Evolutionary conservation across 2,888 invertebrate species (phyloP).

Genomic region (Brachypterus glaber): DNA sequence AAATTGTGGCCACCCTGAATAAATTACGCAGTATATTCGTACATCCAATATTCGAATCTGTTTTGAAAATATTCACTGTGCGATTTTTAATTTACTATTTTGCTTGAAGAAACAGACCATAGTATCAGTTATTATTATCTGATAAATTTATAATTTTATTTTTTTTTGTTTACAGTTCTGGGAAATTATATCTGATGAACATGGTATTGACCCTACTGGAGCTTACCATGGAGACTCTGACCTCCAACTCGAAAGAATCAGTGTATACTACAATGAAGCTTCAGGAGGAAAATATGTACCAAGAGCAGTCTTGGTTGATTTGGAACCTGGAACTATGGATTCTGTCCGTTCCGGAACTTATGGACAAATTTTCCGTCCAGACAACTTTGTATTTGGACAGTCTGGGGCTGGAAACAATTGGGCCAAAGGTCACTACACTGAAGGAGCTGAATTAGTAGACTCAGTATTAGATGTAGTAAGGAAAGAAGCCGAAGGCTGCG

Average conservation of each 20-base stretch:
- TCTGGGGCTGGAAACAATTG: too few species aligned
- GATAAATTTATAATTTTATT: too few species aligned
- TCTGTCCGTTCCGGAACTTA: constrained; percentile 45
- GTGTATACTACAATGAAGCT: constrained; percentile 68
- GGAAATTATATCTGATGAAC: constrained; percentile 70
- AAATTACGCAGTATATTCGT: too few species aligned
- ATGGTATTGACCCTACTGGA: constrained; percentile 64
- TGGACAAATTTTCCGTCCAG: constrained; percentile 66
- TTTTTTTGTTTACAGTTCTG: constrained; percentile 48
- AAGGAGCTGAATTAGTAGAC: constrained; percentile 65
- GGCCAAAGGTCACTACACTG: too few species aligned
- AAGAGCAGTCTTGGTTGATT: constrained; percentile 72
- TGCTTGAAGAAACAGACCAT: too few species aligned
- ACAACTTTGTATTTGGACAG: too few species aligned
- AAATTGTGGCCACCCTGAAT: too few species aligned
- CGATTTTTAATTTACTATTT: too few species aligned
- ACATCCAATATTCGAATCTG: too few species aligned
- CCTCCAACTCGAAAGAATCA: constrained; percentile 62
- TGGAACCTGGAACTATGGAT: constrained; percentile 88
- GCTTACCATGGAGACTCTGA: constrained; percentile 57
- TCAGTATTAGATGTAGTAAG: constrained; percentile 56
- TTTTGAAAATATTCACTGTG: too few species aligned
- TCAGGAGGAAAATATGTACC: constrained; percentile 66
- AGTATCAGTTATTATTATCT: too few species aligned
- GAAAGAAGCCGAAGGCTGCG: constrained; percentile 63